Conservation (phyloP, 1,140 invertebrate species). For the Macrotrachela quadricornifera region DNA sequence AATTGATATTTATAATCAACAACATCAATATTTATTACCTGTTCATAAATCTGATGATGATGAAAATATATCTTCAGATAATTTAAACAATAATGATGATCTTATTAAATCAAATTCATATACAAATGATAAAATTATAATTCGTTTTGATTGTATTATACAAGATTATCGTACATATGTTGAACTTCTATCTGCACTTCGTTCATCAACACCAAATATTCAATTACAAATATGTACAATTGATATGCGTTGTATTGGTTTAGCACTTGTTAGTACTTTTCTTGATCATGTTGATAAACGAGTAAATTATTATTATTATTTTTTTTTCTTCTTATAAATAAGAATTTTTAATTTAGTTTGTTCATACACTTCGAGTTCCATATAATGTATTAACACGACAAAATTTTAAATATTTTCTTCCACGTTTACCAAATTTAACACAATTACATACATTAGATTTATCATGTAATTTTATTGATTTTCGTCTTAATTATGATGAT, state of each 20-base stretch:
- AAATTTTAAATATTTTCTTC: slow-evolving; percentile 1
- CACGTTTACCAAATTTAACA: background rate
- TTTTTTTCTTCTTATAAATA: background rate
- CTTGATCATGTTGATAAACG: slow-evolving; percentile 1
- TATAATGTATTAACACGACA: slow-evolving; percentile 7
- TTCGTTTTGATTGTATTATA: slow-evolving; percentile 7
- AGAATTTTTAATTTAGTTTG: background rate
- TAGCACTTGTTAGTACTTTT: background rate
- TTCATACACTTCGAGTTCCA: slow-evolving; percentile 1
- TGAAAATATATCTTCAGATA: no score
- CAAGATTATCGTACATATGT: slow-evolving; percentile 3
- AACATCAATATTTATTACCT: no score
- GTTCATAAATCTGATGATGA: no score
- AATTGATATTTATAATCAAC: background rate
- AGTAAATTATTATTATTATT: background rate
- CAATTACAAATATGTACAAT: slow-evolving; percentile 5
- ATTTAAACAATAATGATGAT: no score
- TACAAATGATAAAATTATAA: background rate
- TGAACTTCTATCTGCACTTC: slow-evolving; percentile 3
- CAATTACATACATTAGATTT: slow-evolving; percentile 3
- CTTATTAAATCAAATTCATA: slow-evolving; percentile 1
- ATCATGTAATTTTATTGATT: slow-evolving; percentile 8
- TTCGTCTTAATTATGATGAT: background rate
- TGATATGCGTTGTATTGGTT: slow-evolving; percentile 5
- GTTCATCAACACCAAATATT: background rate